Percentiles rank a stretch among this genome's conserved stretches.
Conservation (phyloP, 2,797 vertebrate species). For the Xenops minutus region DNA sequence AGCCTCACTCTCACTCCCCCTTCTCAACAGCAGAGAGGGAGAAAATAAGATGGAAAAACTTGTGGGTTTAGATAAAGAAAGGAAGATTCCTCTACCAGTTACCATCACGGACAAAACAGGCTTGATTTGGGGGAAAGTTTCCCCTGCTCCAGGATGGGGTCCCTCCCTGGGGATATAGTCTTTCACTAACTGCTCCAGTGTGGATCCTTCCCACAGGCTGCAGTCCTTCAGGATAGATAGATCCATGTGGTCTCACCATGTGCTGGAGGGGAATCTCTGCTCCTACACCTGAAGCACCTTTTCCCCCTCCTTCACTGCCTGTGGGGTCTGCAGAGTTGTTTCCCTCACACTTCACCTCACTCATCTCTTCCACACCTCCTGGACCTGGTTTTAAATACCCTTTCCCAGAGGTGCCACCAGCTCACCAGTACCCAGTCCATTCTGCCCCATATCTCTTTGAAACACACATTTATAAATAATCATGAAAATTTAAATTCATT, state of each 20-base stretch:
- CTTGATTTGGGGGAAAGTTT: not conserved
- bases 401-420: not conserved
- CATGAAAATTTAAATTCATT: not conserved
- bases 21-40: not conserved
- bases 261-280: not conserved
- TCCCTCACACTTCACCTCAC: not conserved
- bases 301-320: not conserved
- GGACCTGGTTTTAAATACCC: accelerated
- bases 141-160: not conserved
- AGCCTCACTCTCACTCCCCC: not conserved
- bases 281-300: not conserved
- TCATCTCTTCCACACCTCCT: not conserved
- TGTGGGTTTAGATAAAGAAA: not conserved
- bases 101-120: not conserved
- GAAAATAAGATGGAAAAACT: not conserved
- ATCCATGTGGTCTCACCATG: not conserved
- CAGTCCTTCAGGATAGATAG: not conserved
- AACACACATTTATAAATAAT: not conserved
- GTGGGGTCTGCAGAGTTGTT: not conserved
- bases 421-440: not conserved
- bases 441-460: not conserved
- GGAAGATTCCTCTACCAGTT: not conserved
- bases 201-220: not conserved
- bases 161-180: not conserved
- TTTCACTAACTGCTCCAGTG: accelerated